Evolutionary conservation across 2,888 invertebrate species (phyloP).

Genomic region (Quadroppia sp.): DNA sequence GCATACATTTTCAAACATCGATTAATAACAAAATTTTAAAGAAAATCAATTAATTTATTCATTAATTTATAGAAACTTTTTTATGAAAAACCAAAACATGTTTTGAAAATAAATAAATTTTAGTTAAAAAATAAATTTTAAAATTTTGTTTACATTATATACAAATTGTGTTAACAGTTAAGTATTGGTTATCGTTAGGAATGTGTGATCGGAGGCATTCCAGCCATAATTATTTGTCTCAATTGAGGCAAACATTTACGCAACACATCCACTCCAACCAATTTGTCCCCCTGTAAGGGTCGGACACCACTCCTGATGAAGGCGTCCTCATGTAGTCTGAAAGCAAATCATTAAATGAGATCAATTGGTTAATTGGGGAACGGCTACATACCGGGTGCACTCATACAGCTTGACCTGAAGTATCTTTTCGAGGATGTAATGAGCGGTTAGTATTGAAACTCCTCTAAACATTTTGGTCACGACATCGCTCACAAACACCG

Average conservation of each 20-base stretch:
- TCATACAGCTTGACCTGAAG: conserved; percentile 72
- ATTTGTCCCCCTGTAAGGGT: conserved; percentile 35
- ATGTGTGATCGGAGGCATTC: background rate
- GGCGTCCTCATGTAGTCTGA: conserved; percentile 36
- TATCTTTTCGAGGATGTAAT: conserved; percentile 71
- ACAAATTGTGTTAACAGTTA: background rate
- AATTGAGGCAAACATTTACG: conserved; percentile 37
- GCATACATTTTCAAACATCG: too few species aligned
- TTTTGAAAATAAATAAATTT: background rate
- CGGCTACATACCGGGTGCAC: conserved; percentile 69
- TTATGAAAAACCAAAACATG: too few species aligned
- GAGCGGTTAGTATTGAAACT: conserved; percentile 57
- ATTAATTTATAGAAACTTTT: too few species aligned
- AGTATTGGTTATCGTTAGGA: background rate
- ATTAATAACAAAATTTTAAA: too few species aligned
- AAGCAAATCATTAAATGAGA: too few species aligned
- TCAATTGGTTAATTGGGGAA: too few species aligned
- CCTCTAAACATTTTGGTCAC: conserved; percentile 46
- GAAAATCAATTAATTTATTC: too few species aligned
- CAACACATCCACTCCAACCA: conserved; percentile 27
- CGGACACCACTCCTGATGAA: conserved; percentile 28
- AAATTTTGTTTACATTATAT: background rate
- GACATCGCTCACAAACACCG: conserved; percentile 45
- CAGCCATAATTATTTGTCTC: conserved; percentile 36
- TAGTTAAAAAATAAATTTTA: background rate